Conservation (phyloP, 1,140 invertebrate genomes). For the Eriosoma lanigerum region DNA sequence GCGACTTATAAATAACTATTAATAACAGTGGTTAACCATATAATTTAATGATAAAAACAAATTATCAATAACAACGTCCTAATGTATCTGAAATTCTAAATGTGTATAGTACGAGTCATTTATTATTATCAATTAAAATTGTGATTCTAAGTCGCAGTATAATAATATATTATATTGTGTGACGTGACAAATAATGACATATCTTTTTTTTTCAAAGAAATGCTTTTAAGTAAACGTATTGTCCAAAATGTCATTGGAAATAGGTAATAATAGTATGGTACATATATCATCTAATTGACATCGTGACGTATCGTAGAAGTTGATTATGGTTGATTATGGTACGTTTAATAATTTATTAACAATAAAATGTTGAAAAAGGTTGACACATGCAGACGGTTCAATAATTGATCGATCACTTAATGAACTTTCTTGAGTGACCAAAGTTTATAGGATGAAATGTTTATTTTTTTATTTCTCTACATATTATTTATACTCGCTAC, state of each 20-base stretch:
- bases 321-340: background rate
- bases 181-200: background rate
- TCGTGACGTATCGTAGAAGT: background rate
- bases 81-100: too few relatives aligned
- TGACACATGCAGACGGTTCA: background rate
- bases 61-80: too few relatives aligned
- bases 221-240: slow-evolving; percentile 16
- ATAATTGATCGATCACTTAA: background rate
- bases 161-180: background rate
- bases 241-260: background rate
- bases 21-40: too few relatives aligned
- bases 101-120: background rate
- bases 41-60: too few relatives aligned
- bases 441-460: background rate
- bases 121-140: background rate
- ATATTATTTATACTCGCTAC: too few relatives aligned
- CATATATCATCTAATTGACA: too few relatives aligned
- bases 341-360: background rate
- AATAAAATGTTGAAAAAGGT: slow-evolving; percentile 7
- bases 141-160: background rate
- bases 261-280: slow-evolving; percentile 9
- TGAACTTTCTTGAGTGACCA: slow-evolving; percentile 1
- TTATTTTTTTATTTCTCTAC: background rate
- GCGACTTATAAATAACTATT: too few relatives aligned
- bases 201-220: background rate